These are phyloP conservation scores for Drosophila auraria DNA, from an alignment of 1,140 invertebrate species.

Conservation along the genomic window DNA sequence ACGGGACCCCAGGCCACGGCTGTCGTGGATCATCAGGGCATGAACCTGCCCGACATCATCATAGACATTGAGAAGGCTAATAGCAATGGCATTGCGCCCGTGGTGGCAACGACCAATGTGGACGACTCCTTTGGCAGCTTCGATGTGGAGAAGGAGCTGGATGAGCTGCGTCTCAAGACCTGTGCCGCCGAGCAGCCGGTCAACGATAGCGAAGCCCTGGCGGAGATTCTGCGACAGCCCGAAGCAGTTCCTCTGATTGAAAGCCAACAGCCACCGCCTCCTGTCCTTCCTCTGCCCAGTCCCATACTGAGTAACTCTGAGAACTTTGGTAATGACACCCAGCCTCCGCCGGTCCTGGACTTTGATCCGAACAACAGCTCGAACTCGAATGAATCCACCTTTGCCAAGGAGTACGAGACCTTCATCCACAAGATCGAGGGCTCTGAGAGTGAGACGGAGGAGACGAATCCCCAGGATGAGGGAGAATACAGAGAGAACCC, in stretches of 20 bases:
- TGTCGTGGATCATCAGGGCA: slow-evolving; percentile 53
- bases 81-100: background rate
- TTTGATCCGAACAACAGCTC: slow-evolving; percentile 63
- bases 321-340: background rate
- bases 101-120: slow-evolving; percentile 5
- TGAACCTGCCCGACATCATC: slow-evolving; percentile 82
- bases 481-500: slow-evolving; percentile 41
- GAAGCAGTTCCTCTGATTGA: background rate
- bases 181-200: slow-evolving; percentile 14
- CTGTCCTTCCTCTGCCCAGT: slow-evolving; percentile 30
- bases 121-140: slow-evolving; percentile 72
- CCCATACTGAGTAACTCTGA: slow-evolving; percentile 18
- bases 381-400: slow-evolving; percentile 77
- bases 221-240: slow-evolving; percentile 56
- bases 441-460: slow-evolving; percentile 52
- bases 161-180: slow-evolving; percentile 72
- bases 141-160: slow-evolving; percentile 81
- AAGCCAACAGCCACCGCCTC: background rate
- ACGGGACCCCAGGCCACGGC: slow-evolving; percentile 54
- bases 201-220: slow-evolving; percentile 48
- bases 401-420: slow-evolving; percentile 79
- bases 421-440: slow-evolving; percentile 72
- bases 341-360: slow-evolving; percentile 30
- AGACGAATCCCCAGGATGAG: slow-evolving; percentile 4
- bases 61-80: slow-evolving; percentile 78